Evolutionary conservation across 2,113 vertebrate genomes (phyloP).

Genomic region (Hippocampus barbouri): DNA sequence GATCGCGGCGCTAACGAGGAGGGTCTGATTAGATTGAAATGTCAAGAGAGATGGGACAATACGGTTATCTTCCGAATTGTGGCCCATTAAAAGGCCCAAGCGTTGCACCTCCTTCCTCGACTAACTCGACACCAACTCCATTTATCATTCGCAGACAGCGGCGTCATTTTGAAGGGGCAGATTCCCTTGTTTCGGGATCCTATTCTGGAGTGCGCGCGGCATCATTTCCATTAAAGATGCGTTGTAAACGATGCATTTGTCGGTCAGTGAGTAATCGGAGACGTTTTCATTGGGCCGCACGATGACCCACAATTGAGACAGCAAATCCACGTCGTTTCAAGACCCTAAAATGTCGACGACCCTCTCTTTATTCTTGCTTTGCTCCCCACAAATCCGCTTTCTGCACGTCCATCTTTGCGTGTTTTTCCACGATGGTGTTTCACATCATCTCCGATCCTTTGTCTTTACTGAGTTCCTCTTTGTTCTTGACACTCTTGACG

Average conservation of each 20-base stretch:
- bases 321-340: slow-evolving; percentile 4
- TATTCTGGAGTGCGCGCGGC: background rate
- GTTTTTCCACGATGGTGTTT: slow-evolving; percentile 8
- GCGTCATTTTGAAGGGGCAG: slow-evolving; percentile 45
- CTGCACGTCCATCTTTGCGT: slow-evolving; percentile 14
- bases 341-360: slow-evolving; percentile 15
- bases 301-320: background rate
- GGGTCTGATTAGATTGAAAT: slow-evolving; percentile 68
- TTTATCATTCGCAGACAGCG: slow-evolving; percentile 60
- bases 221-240: too few species aligned
- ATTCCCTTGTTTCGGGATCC: slow-evolving; percentile 4
- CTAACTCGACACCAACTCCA: slow-evolving; percentile 61
- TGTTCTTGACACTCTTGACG: slow-evolving; percentile 16
- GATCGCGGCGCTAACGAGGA: slow-evolving; percentile 52
- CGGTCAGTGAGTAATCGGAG: too few species aligned
- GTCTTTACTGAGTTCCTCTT: slow-evolving; percentile 25
- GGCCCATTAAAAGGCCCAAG: slow-evolving; percentile 62
- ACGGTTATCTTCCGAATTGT: slow-evolving; percentile 71
- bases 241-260: too few species aligned
- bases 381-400: slow-evolving; percentile 24
- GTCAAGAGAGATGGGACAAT: slow-evolving; percentile 67
- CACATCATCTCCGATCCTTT: slow-evolving; percentile 16
- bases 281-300: too few species aligned
- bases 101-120: slow-evolving; percentile 51
- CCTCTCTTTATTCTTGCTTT: slow-evolving; percentile 10